Percentiles rank a stretch among this genome's conserved stretches.
Conservation (phyloP, 2,888 invertebrate genomes). For the Drosophila glabriapex region DNA sequence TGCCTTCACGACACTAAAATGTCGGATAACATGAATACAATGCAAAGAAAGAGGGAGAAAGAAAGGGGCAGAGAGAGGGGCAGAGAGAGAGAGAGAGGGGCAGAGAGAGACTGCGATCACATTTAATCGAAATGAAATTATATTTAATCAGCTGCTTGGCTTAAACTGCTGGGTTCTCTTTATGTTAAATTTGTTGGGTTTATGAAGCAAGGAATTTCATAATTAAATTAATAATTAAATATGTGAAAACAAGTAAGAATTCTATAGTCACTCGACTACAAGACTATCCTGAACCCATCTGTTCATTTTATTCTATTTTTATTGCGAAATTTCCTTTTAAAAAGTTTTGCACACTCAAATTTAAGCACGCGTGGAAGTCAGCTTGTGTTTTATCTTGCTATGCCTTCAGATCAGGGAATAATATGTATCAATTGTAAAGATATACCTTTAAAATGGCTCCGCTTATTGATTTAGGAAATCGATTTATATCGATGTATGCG, state of each 20-base stretch:
- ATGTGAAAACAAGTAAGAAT: background rate
- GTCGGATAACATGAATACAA: background rate
- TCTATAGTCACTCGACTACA: background rate
- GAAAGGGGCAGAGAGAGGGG: background rate
- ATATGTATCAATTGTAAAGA: background rate
- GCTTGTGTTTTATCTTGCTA: background rate
- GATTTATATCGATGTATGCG: background rate
- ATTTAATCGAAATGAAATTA: background rate
- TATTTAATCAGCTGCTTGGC: background rate
- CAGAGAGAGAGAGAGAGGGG: background rate
- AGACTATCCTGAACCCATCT: background rate
- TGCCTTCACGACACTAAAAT: constrained; percentile 1
- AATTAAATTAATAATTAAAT: too few relatives aligned
- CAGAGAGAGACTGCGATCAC: background rate
- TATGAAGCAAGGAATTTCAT: background rate
- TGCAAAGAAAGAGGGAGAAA: background rate
- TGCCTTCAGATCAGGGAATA: background rate
- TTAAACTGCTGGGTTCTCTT: too few relatives aligned
- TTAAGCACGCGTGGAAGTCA: background rate
- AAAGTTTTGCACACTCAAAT: too few relatives aligned
- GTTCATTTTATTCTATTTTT: background rate
- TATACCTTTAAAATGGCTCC: background rate
- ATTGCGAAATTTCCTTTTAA: too few relatives aligned
- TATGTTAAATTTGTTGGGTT: background rate
- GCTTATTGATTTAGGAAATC: background rate